Conservation (phyloP, 2,113 vertebrate genomes). For the Cairina moschata region DNA sequence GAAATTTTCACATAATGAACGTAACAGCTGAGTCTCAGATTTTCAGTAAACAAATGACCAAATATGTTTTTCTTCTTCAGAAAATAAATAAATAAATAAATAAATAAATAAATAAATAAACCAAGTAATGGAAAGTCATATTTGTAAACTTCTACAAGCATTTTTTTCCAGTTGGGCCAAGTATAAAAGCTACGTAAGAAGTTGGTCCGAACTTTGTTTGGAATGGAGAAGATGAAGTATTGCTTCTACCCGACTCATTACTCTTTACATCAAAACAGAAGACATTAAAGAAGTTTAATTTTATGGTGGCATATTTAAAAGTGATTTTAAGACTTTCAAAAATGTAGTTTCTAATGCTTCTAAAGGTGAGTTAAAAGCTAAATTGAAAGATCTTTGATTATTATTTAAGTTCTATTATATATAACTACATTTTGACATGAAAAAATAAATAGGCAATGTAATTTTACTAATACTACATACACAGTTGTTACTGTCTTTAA, state of each 20-base stretch:
- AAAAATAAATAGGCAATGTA: not conserved
- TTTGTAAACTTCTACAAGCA: not conserved
- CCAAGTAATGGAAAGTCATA: not conserved
- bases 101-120: not conserved
- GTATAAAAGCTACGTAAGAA: not conserved
- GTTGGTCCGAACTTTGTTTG: not conserved
- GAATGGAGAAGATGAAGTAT: not conserved
- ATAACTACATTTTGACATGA: not conserved
- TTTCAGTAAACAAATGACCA: not conserved
- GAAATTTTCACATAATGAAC: not conserved
- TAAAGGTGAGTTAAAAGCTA: not conserved
- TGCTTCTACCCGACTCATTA: not conserved
- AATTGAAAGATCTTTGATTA: not conserved
- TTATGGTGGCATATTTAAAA: not conserved
- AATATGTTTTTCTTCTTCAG: not conserved
- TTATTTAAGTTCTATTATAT: not conserved
- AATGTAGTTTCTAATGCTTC: not conserved
- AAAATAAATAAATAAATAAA: not conserved
- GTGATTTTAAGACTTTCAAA: not conserved
- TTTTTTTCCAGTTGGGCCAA: not conserved
- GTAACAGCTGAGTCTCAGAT: not conserved
- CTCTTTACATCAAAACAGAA: not conserved
- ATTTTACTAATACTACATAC: not conserved
- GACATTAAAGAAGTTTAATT: not conserved
- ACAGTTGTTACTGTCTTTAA: not conserved